Evolutionary conservation across 2,113 vertebrate species (phyloP).

Genomic region (Microtus oregoni): DNA sequence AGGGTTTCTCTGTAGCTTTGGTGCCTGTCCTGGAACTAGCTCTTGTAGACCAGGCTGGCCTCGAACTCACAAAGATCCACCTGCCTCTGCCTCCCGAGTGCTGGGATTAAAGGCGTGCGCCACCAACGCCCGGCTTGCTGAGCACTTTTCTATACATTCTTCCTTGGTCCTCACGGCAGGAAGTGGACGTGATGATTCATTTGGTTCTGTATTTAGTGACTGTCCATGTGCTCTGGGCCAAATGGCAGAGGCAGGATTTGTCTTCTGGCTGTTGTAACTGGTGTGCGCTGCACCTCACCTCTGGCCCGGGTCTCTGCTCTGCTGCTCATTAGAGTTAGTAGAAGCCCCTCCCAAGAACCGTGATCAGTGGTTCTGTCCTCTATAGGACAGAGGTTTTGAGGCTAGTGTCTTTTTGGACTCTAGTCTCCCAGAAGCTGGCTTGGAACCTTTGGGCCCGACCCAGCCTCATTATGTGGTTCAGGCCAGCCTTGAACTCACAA

Average conservation of each 20-base stretch:
- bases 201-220: accelerated
- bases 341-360: neutral
- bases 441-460: neutral
- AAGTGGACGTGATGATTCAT: accelerated
- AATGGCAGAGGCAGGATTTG: neutral
- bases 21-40: too few relatives aligned
- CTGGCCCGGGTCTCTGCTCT: neutral
- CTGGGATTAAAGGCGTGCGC: too few relatives aligned
- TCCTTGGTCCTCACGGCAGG: neutral
- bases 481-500: neutral
- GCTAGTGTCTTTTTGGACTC: neutral
- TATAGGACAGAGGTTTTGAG: neutral
- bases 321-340: neutral
- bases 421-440: accelerated
- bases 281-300: accelerated
- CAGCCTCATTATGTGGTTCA: neutral
- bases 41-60: too few relatives aligned
- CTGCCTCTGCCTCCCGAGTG: too few relatives aligned
- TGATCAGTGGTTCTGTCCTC: neutral
- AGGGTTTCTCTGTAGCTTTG: too few relatives aligned
- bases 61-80: too few relatives aligned
- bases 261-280: neutral
- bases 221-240: neutral
- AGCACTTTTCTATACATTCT: neutral
- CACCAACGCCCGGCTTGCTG: too few relatives aligned